Conservation (phyloP, 2,888 invertebrate species). For the Emmelina monodactyla region DNA sequence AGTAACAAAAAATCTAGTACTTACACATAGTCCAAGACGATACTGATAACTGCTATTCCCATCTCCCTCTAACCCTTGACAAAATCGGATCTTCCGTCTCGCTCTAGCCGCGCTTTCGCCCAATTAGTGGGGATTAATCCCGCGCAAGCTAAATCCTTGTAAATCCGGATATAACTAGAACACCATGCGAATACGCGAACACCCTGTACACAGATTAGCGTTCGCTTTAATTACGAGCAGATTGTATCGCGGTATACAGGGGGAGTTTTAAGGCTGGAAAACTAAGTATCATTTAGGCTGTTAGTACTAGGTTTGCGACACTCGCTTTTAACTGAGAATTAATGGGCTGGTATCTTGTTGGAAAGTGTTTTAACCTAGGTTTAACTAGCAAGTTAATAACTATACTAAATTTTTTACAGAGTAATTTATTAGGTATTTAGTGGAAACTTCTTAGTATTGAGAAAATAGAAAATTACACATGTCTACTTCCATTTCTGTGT, state of each 20-base stretch:
- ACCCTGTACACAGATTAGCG: constrained; percentile 4
- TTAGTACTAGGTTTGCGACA: neutral
- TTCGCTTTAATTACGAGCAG: constrained; percentile 4
- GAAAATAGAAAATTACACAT: too few relatives aligned
- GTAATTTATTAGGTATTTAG: too few relatives aligned
- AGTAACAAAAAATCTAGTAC: neutral
- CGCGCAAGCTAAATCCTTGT: constrained; percentile 9
- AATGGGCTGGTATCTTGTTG: too few relatives aligned
- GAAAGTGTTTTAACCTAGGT: too few relatives aligned
- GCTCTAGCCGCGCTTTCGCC: neutral
- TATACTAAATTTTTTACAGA: too few relatives aligned
- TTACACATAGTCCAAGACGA: neutral
- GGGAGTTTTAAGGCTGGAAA: constrained; percentile 1
- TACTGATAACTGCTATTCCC: neutral
- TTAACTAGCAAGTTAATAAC: too few relatives aligned
- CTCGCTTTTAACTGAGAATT: constrained; percentile 17
- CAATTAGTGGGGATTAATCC: constrained; percentile 14
- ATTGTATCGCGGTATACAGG: neutral
- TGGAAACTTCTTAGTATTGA: too few relatives aligned
- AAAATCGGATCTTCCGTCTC: neutral
- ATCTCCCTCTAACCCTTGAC: neutral
- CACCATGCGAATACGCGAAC: constrained; percentile 9
- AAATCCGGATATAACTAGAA: constrained; percentile 12
- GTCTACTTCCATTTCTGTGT: too few relatives aligned
- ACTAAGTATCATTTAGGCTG: neutral